Evolutionary conservation across 2,888 invertebrate genomes (phyloP).

Genomic region (Tyria jacobaeae): DNA sequence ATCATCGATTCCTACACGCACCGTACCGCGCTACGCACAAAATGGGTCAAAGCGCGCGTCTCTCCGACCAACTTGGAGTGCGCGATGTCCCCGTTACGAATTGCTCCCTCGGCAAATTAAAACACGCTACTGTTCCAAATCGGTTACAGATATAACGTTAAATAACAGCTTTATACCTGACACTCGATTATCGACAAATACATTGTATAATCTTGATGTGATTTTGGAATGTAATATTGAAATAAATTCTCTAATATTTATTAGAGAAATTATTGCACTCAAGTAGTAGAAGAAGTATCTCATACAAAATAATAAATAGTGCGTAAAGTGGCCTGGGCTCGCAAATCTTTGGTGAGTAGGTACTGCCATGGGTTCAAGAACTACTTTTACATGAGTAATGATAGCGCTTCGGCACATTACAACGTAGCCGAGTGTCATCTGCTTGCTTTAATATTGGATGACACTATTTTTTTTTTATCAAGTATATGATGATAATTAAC

Average conservation of each 20-base stretch:
- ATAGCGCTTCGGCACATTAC: conserved; percentile 64
- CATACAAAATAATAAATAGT: no score
- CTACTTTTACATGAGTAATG: conserved; percentile 75
- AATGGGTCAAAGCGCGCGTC: conserved; percentile 80
- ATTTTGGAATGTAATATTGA: not conserved
- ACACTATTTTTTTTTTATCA: conserved; percentile 13
- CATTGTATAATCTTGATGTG: not conserved
- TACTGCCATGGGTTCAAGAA: conserved; percentile 74
- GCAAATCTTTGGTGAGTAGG: conserved; percentile 69
- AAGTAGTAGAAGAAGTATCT: no score
- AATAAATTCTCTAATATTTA: not conserved
- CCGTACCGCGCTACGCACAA: conserved; percentile 75
- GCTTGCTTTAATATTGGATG: conserved; percentile 38
- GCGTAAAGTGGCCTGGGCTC: conserved; percentile 47
- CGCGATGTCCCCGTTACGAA: conserved; percentile 79
- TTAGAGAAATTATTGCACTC: no score
- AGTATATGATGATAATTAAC: not conserved
- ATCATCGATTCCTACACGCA: conserved; percentile 82
- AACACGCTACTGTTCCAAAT: conserved; percentile 66
- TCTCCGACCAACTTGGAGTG: conserved; percentile 67
- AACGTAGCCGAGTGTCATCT: conserved; percentile 60
- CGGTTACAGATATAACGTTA: conserved; percentile 60
- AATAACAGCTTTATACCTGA: conserved; percentile 42
- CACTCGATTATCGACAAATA: conserved; percentile 24
- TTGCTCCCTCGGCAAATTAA: conserved; percentile 79